Conservation (phyloP, 1,140 invertebrate genomes). For the Drosophila grimshawi region DNA sequence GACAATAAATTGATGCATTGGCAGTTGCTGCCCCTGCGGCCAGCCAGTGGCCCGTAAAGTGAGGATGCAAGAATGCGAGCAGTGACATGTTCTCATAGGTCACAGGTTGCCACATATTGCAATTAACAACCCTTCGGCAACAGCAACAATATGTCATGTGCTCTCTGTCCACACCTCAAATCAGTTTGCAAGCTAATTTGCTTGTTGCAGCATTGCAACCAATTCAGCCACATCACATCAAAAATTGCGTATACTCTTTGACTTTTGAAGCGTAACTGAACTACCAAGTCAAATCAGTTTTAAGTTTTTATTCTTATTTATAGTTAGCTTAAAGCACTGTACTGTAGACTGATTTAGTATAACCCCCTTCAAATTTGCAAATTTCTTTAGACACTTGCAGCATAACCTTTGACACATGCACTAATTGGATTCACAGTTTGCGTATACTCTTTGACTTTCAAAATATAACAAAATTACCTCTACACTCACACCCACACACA, state of each 20-base stretch:
- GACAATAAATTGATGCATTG: slow-evolving; percentile 65
- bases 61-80: not conserved
- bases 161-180: not conserved
- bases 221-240: too few relatives aligned
- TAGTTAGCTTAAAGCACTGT: too few relatives aligned
- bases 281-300: not conserved
- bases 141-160: not conserved
- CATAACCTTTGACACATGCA: too few relatives aligned
- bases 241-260: not conserved
- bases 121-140: not conserved
- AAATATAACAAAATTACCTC: not conserved
- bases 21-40: not conserved
- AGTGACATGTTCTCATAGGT: slow-evolving; percentile 13
- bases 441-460: not conserved
- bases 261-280: slow-evolving; percentile 19
- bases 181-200: slow-evolving; percentile 16
- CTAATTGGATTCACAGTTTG: not conserved
- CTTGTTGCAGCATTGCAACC: not conserved
- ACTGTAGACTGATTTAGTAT: too few relatives aligned
- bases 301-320: too few relatives aligned
- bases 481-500: slow-evolving; percentile 1
- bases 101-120: slow-evolving; percentile 17
- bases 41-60: slow-evolving; percentile 1
- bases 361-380: too few relatives aligned
- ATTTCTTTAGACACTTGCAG: too few relatives aligned